phyloP scores from a whole-genome alignment of 2,113 vertebrate species.

The Muscicapa adusta region DNA sequence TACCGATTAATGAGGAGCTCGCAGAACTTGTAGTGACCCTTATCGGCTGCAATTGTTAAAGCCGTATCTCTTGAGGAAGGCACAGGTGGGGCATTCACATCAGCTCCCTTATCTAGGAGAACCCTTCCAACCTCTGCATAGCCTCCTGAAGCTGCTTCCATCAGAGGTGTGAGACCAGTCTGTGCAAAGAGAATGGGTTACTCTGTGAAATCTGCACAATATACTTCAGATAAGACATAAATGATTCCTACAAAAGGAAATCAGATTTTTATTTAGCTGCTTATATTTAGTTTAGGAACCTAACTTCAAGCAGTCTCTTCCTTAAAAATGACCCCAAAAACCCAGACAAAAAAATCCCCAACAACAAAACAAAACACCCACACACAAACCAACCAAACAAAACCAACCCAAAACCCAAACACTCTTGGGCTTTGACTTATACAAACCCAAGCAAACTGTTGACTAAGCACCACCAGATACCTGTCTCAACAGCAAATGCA shows the following conservation, averaged over 20 bases:
- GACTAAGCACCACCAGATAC: neutral
- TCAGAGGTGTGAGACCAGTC: constrained; percentile 97
- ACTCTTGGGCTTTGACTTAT: neutral
- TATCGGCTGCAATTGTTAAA: constrained; percentile 97
- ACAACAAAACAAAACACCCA: neutral
- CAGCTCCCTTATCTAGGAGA: constrained; percentile 96
- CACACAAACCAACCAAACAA: neutral
- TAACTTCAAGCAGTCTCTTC: neutral
- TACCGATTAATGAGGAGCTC: constrained; percentile 97
- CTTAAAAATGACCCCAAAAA: neutral
- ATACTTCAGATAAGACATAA: neutral
- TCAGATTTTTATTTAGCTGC: neutral
- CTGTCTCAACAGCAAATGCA: neutral
- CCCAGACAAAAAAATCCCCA: neutral
- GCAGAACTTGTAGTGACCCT: constrained; percentile 99
- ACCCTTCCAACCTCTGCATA: constrained; percentile 98
- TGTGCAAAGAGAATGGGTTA: constrained; percentile 50
- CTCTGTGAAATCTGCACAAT: neutral
- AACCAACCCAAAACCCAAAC: neutral
- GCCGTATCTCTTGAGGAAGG: constrained; percentile 98
- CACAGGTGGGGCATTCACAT: constrained; percentile 96
- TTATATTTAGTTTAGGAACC: neutral
- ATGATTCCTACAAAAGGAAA: neutral
- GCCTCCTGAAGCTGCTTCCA: constrained; percentile 97
- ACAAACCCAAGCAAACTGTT: constrained; percentile 16